These are phyloP conservation scores for Temnothorax rugatulus DNA, from an alignment of 2,888 invertebrate genomes.

Conservation along the genomic window DNA sequence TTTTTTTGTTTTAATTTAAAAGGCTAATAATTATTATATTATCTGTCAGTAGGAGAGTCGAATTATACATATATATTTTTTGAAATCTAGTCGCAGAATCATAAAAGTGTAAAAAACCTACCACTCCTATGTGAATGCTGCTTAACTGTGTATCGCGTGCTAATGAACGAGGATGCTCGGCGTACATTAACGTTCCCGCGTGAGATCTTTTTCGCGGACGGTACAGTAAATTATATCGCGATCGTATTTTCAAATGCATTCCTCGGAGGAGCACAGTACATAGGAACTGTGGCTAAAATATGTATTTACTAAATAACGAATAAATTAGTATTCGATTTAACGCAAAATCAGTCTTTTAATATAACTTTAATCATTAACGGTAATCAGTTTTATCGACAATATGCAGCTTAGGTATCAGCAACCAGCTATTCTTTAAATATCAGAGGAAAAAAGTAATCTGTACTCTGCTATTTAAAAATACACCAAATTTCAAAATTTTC, in stretches of 20 bases:
- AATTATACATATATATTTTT: constrained; percentile 2
- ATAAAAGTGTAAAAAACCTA: background rate
- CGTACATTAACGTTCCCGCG: constrained; percentile 48
- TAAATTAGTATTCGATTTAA: constrained; percentile 13
- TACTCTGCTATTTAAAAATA: background rate
- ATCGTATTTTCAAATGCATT: constrained; percentile 25
- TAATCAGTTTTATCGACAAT: background rate
- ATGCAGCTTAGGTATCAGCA: background rate
- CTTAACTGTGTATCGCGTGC: constrained; percentile 42
- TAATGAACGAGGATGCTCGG: constrained; percentile 55
- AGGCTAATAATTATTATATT: background rate
- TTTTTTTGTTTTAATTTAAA: background rate
- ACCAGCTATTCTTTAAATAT: background rate
- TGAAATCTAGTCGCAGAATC: background rate
- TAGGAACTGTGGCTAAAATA: background rate
- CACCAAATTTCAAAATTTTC: background rate
- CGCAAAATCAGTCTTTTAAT: background rate
- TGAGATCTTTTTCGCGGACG: constrained; percentile 53
- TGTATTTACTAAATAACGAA: constrained; percentile 9
- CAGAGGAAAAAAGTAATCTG: background rate
- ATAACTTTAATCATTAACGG: background rate
- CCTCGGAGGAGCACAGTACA: background rate
- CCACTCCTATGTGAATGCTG: constrained; percentile 29
- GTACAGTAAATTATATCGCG: constrained; percentile 46
- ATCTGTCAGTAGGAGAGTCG: background rate